phyloP scores from a whole-genome alignment of 2,113 vertebrate species.

The Elephas maximus region DNA sequence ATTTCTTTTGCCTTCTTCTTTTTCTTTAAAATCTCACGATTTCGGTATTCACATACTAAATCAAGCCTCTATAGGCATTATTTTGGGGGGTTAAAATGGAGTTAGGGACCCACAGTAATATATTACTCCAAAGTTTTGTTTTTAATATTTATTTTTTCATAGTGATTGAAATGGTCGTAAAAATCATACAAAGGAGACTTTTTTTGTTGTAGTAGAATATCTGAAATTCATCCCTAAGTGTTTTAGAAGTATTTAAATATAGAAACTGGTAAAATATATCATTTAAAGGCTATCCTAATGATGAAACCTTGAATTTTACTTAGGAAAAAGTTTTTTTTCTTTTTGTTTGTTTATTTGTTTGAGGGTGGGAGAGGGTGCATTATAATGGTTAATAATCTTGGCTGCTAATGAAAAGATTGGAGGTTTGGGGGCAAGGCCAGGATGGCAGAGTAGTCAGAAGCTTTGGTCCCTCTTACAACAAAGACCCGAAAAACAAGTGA shows the following conservation, averaged over 20 bases:
- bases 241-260: neutral
- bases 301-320: neutral
- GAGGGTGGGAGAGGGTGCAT: neutral
- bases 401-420: no score
- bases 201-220: neutral
- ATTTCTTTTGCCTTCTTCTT: neutral
- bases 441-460: no score
- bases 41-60: neutral
- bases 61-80: neutral
- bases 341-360: neutral
- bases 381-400: neutral
- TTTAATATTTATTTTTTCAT: neutral
- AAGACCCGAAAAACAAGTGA: no score
- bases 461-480: no score
- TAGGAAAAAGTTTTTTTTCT: neutral
- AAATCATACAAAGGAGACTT: neutral
- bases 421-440: no score
- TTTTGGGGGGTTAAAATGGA: neutral
- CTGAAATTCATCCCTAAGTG: neutral
- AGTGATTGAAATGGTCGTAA: neutral
- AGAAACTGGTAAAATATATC: neutral
- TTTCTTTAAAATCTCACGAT: neutral
- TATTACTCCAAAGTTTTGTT: neutral
- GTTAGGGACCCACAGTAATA: neutral
- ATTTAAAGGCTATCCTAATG: neutral